phyloP scores from a whole-genome alignment of 2,888 invertebrate species.

The Brachycybe producta region DNA sequence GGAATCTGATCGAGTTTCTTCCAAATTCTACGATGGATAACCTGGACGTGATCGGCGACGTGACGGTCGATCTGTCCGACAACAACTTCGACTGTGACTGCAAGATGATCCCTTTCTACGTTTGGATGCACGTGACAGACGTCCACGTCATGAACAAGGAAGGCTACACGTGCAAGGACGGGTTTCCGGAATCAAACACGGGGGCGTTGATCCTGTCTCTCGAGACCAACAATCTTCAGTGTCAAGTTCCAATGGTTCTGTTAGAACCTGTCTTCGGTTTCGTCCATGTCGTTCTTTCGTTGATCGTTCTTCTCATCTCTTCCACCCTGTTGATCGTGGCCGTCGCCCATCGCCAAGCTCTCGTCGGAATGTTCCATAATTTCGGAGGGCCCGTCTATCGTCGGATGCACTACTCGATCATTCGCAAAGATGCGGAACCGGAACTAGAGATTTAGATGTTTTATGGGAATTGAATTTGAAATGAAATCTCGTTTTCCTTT shows the following conservation, averaged over 20 bases:
- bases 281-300: conserved; percentile 31
- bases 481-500: too few relatives aligned
- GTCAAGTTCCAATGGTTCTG: conserved; percentile 19
- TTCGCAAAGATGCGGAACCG: conserved; percentile 27
- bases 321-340: conserved; percentile 44
- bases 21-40: conserved; percentile 34
- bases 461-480: too few relatives aligned
- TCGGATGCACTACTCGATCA: conserved; percentile 59
- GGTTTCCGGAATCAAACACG: conserved; percentile 28
- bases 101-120: conserved; percentile 43
- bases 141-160: conserved; percentile 47
- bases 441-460: conserved; percentile 14
- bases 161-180: conserved; percentile 40
- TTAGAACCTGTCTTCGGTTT: conserved; percentile 23
- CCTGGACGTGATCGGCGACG: conserved; percentile 44
- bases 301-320: conserved; percentile 39
- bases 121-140: conserved; percentile 50
- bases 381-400: conserved; percentile 50
- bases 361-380: conserved; percentile 46
- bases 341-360: conserved; percentile 47
- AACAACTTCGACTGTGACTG: conserved; percentile 57
- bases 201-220: conserved; percentile 24
- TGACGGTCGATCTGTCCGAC: conserved; percentile 48
- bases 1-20: conserved; percentile 49
- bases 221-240: conserved; percentile 24